These are phyloP conservation scores for Anisognathus igniventris DNA, from an alignment of 2,797 vertebrate genomes.

Conservation along the genomic window DNA sequence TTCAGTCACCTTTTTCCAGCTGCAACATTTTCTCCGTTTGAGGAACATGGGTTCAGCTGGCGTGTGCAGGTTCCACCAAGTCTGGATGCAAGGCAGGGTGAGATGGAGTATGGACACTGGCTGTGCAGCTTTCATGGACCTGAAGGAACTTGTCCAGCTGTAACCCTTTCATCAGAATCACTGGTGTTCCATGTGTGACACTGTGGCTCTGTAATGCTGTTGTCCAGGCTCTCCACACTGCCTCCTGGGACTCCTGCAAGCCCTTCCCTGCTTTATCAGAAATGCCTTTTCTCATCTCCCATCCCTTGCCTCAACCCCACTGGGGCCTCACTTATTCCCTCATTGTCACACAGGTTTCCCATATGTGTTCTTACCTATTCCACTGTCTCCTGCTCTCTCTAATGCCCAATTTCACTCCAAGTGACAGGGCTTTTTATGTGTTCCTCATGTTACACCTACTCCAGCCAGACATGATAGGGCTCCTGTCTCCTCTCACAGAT, in stretches of 20 bases:
- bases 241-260: background rate
- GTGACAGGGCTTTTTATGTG: background rate
- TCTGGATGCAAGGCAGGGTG: background rate
- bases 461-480: background rate
- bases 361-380: background rate
- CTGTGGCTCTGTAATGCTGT: background rate
- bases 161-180: background rate
- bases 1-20: background rate
- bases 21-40: fast-evolving
- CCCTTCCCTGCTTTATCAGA: background rate
- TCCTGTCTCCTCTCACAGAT: background rate
- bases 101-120: fast-evolving
- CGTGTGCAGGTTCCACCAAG: background rate
- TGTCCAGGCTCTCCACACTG: background rate
- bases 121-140: background rate
- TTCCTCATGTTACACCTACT: background rate
- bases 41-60: fast-evolving
- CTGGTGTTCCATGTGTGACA: background rate
- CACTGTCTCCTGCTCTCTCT: background rate
- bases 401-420: background rate
- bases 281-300: background rate
- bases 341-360: background rate
- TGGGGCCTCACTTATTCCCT: background rate
- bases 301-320: background rate
- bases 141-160: background rate